Evolutionary conservation across 2,888 invertebrate genomes (phyloP).

Genomic region (Periphyllus acericola): DNA sequence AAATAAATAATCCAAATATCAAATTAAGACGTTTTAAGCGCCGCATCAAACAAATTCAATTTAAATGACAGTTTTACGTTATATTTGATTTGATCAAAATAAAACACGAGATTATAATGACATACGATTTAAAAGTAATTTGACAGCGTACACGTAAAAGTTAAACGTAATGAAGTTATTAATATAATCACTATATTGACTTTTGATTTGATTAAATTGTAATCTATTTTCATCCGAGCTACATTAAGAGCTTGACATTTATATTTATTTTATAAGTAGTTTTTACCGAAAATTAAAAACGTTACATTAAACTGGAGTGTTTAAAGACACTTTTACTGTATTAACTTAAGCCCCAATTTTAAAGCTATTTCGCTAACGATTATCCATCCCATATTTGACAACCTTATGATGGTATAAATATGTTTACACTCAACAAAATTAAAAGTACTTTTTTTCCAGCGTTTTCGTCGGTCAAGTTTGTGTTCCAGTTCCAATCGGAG

Average conservation of each 20-base stretch:
- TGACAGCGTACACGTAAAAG: not conserved
- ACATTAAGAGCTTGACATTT: not conserved
- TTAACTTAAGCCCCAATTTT: not conserved
- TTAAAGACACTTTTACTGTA: not conserved
- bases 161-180: slow-evolving; percentile 9
- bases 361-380: not conserved
- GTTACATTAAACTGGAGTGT: not conserved
- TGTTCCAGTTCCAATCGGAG: slow-evolving; percentile 80
- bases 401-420: not conserved
- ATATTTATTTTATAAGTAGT: slow-evolving; percentile 22
- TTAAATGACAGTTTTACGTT: not conserved
- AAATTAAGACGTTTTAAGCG: not conserved
- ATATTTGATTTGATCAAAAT: not conserved
- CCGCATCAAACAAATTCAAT: not conserved
- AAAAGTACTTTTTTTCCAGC: slow-evolving; percentile 70
- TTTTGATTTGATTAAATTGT: slow-evolving; percentile 41
- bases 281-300: slow-evolving; percentile 36
- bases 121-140: slow-evolving; percentile 25
- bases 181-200: slow-evolving; percentile 18
- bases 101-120: not conserved
- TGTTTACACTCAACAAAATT: not conserved
- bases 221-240: slow-evolving; percentile 24
- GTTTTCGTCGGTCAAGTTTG: slow-evolving; percentile 80
- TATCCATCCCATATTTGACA: slow-evolving; percentile 52
- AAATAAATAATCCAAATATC: not conserved